phyloP scores from a whole-genome alignment of 2,888 invertebrate species.

The Portevinia maculata region DNA sequence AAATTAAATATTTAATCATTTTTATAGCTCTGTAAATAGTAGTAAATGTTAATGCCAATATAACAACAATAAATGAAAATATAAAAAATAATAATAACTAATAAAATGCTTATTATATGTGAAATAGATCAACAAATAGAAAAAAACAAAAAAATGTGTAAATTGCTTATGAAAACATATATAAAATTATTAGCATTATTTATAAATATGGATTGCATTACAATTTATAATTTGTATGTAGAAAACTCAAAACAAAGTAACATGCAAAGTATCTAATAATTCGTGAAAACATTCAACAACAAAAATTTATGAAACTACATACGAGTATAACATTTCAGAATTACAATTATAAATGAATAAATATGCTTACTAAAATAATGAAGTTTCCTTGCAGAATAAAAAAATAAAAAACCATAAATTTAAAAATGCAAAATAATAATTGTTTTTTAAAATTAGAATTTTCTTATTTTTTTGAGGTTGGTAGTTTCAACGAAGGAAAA shows the following conservation, averaged over 20 bases:
- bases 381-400: conserved; percentile 56
- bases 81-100: not conserved
- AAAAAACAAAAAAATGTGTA: conserved; percentile 35
- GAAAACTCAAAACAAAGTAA: conserved; percentile 20
- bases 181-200: conserved; percentile 19
- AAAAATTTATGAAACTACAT: conserved; percentile 33
- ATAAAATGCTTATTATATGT: conserved; percentile 59
- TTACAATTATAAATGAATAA: conserved; percentile 25
- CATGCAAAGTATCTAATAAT: conserved; percentile 35
- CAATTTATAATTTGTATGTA: conserved; percentile 60
- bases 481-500: too few relatives aligned
- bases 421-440: conserved; percentile 16
- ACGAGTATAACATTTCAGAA: conserved; percentile 41
- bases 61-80: conserved; percentile 1
- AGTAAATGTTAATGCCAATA: conserved; percentile 61
- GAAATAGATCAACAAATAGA: conserved; percentile 29
- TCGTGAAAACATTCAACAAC: conserved; percentile 22
- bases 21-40: conserved; percentile 69
- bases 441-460: not conserved
- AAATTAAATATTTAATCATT: conserved; percentile 55
- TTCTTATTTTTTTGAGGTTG: too few relatives aligned
- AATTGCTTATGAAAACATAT: conserved; percentile 64
- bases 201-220: conserved; percentile 38
- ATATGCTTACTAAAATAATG: conserved; percentile 23
- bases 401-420: conserved; percentile 25